Base-by-base conservation (phyloP, 2,113 vertebrate species). In the Sterrhoptilus dennistouni region DNA sequence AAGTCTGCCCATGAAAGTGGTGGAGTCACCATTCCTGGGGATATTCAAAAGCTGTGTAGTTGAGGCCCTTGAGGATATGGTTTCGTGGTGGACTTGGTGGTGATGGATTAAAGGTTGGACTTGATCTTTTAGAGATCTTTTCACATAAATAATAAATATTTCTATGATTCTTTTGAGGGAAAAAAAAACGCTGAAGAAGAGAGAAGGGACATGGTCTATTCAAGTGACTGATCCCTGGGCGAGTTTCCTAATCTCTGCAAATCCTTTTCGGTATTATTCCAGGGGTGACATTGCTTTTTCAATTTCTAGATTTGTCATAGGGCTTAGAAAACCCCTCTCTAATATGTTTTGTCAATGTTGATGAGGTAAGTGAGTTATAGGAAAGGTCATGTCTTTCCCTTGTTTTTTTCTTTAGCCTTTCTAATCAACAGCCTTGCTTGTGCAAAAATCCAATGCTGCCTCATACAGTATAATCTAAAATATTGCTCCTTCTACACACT, bases 11-110 rank as follows among this genome's bases (percentile, higher is more conserved):
- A 40, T 54, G 70, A 33, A 31, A 40, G 40, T 35, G 63, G 9
- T 54, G 40, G 25, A 31, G 12, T 8, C 40, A 35, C n/a, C 47
- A 23, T 5, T 29, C 21, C 29, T 69, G 47, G 14, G 54, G 14
- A 4, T 31, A 12, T 11, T 35, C 11, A 35, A 66, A 35, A 69
- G 3, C 5, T 0, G 0, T n/a, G 16, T 12, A 20, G 10, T 1
- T 75, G 17, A 31, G 54, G 25, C 8, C 35, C 29, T 3, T 54
- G 63, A 14, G 33, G 28, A 65, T 1, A 0, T 11, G 15, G 7
- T n/a, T 69, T 38, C 38, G 28, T 35, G 47, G 20, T 53, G 28
- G 23, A 40, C 4, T 53, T 47, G 38, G 13, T 11, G 53, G 19
- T 25, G 15, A 28, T 59, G 38, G 8, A 14, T 45, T 60, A 27